phyloP scores from a whole-genome alignment of 1,140 invertebrate species.

The Drosophila dunni region DNA sequence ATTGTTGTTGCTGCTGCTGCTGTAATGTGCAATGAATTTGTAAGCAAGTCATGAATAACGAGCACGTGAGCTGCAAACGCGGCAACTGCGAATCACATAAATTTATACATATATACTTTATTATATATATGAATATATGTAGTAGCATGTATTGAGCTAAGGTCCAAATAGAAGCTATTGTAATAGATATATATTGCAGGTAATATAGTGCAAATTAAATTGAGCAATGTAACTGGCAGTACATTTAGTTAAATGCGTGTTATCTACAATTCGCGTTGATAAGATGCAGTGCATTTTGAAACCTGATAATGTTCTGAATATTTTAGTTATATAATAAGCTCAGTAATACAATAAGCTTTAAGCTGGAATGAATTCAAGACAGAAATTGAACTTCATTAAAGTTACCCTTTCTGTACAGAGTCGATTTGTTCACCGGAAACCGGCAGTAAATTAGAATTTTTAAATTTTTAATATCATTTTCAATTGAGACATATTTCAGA shows the following conservation, averaged over 20 bases:
- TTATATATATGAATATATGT: not conserved
- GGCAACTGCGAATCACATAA: not conserved
- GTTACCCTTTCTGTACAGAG: too few relatives aligned
- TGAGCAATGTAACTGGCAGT: not conserved
- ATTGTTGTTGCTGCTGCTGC: conserved; percentile 44
- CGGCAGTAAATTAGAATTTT: too few relatives aligned
- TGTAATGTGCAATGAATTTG: conserved; percentile 67
- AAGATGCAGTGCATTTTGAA: too few relatives aligned
- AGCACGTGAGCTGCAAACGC: conserved; percentile 21
- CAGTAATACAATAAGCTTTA: too few relatives aligned
- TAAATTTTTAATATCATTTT: not conserved
- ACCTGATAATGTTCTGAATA: too few relatives aligned
- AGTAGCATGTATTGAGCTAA: not conserved
- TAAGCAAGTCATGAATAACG: conserved; percentile 52
- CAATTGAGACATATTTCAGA: not conserved
- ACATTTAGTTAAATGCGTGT: not conserved
- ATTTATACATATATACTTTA: not conserved
- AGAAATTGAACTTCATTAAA: too few relatives aligned
- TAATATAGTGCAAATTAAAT: not conserved
- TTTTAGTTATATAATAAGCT: too few relatives aligned
- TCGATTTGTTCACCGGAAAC: too few relatives aligned
- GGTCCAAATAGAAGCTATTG: conserved; percentile 2
- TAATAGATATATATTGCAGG: conserved; percentile 5
- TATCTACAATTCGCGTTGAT: too few relatives aligned
- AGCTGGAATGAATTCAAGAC: too few relatives aligned